A percentile compares a stretch with the other conserved stretches of the same genome.
phyloP scores from a whole-genome alignment of 2,113 vertebrate genomes.

The Candoia aspera region DNA sequence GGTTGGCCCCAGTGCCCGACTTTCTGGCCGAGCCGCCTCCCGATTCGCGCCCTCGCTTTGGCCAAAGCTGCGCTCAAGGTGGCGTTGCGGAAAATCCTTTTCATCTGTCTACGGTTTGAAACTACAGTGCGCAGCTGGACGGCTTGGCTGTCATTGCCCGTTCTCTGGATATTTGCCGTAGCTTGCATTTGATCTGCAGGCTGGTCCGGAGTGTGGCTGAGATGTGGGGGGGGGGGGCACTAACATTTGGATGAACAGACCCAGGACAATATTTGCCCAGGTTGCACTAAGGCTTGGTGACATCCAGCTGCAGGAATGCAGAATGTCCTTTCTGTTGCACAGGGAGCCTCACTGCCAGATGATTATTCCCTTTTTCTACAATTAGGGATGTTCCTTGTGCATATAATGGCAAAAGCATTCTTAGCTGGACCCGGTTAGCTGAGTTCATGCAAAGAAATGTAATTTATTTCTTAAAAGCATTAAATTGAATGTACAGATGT shows the following conservation, averaged over 20 bases:
- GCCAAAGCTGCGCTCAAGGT: not conserved
- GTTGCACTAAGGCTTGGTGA: not conserved
- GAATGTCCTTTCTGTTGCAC: not conserved
- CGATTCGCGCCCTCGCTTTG: not conserved
- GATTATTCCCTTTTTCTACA: not conserved
- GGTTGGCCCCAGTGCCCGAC: too few relatives aligned
- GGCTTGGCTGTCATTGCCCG: too few relatives aligned
- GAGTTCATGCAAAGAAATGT: not conserved
- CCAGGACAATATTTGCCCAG: accelerated
- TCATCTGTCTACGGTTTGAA: not conserved
- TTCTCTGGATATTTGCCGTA: too few relatives aligned
- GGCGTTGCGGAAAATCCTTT: not conserved
- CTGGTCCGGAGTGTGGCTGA: not conserved
- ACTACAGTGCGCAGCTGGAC: too few relatives aligned
- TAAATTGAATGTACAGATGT: not conserved
- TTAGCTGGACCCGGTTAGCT: not conserved
- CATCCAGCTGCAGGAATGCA: accelerated
- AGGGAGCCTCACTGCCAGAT: too few relatives aligned
- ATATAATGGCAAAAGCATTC: not conserved
- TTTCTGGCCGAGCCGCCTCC: not conserved
- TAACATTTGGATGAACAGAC: not conserved
- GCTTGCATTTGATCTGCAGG: not conserved
- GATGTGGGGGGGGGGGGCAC: not conserved
- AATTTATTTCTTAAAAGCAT: not conserved
- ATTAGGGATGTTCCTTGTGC: too few relatives aligned